These are phyloP conservation scores for Myanophis thanlyinensis DNA, from an alignment of 2,113 vertebrate genomes.

Conservation along the genomic window DNA sequence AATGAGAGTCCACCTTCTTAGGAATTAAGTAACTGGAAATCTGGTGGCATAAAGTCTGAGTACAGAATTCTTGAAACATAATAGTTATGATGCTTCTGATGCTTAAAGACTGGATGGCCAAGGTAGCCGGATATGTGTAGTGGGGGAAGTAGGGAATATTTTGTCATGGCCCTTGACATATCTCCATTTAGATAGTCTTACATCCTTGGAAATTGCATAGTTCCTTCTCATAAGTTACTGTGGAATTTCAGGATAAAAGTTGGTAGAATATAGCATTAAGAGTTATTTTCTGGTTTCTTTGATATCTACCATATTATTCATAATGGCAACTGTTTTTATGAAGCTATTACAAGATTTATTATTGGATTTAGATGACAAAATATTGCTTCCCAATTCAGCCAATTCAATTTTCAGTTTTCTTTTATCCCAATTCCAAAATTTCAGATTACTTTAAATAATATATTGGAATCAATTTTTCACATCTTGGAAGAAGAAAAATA, in stretches of 20 bases:
- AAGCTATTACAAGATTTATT: not conserved
- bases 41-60: not conserved
- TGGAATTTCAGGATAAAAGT: not conserved
- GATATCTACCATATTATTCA: not conserved
- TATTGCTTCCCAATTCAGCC: not conserved
- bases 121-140: not conserved
- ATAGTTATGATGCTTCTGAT: not conserved
- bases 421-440: not conserved
- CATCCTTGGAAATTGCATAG: not conserved
- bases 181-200: not conserved
- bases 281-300: not conserved
- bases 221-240: not conserved
- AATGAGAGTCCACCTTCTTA: not conserved
- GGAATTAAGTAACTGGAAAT: not conserved
- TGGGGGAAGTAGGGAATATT: not conserved
- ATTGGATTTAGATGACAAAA: not conserved
- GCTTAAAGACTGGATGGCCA: not conserved
- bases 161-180: not conserved
- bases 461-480: not conserved
- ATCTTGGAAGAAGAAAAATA: not conserved
- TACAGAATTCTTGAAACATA: not conserved
- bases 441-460: not conserved
- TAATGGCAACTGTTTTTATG: not conserved
- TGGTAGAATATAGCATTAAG: not conserved
- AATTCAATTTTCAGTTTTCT: not conserved